phyloP scores from a whole-genome alignment of 2,113 vertebrate species.

The Clarias magur region DNA sequence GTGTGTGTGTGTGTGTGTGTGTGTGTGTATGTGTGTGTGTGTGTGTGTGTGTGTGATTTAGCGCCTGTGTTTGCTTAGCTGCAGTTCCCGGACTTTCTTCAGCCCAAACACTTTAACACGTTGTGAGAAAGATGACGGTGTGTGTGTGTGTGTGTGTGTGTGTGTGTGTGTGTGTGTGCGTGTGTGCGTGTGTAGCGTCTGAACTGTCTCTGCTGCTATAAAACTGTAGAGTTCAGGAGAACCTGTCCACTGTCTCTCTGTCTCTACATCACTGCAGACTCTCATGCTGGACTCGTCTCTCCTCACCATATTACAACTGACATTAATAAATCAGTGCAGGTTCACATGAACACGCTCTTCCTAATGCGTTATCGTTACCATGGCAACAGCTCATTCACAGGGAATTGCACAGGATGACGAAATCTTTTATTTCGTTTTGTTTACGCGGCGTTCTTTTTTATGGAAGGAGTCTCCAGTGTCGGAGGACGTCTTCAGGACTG shows the following conservation, averaged over 20 bases:
- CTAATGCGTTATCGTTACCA: not conserved
- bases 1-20: too few relatives aligned
- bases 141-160: constrained; percentile 38
- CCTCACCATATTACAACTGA: too few relatives aligned
- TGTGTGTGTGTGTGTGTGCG: constrained; percentile 50
- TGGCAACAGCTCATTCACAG: not conserved
- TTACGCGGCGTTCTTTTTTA: too few relatives aligned
- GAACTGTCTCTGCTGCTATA: constrained; percentile 64
- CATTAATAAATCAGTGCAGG: too few relatives aligned
- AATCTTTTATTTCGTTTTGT: too few relatives aligned
- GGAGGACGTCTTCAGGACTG: too few relatives aligned
- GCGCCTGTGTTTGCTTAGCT: constrained; percentile 89
- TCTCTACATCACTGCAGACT: not conserved
- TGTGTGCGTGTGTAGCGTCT: constrained; percentile 70
- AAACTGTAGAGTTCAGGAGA: constrained; percentile 39
- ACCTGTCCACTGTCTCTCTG: not conserved
- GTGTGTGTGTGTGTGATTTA: constrained; percentile 40
- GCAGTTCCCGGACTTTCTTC: constrained; percentile 74
- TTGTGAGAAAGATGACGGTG: constrained; percentile 75
- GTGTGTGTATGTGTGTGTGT: constrained; percentile 67
- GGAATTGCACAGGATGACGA: too few relatives aligned
- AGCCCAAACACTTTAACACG: constrained; percentile 82
- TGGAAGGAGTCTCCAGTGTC: not conserved
- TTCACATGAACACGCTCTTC: too few relatives aligned
- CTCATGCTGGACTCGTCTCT: too few relatives aligned